Conservation (phyloP, 2,797 vertebrate genomes). For the Poecilia gillii region DNA sequence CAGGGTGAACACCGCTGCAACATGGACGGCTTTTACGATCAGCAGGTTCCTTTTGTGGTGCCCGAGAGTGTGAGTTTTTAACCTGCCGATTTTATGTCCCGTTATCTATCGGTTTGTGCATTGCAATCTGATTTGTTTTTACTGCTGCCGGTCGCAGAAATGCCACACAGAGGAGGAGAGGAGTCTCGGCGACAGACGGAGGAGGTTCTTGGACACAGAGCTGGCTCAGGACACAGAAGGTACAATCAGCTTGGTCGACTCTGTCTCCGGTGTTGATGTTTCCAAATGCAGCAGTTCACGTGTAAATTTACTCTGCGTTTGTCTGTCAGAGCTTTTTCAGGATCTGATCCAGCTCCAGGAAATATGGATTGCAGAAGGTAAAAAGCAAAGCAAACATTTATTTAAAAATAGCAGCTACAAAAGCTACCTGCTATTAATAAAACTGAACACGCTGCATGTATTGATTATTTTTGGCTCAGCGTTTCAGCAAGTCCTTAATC, state of each 20-base stretch:
- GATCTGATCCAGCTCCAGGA: slow-evolving; percentile 94
- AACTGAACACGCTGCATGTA: neutral
- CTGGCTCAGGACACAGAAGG: slow-evolving; percentile 95
- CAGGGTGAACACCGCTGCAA: slow-evolving; percentile 62
- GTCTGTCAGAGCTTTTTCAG: slow-evolving; percentile 91
- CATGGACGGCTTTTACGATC: slow-evolving; percentile 96
- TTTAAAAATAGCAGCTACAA: neutral
- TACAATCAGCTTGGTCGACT: slow-evolving; percentile 36
- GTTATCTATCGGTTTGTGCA: neutral
- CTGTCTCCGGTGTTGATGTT: neutral
- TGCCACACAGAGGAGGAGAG: slow-evolving; percentile 80
- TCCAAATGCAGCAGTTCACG: neutral
- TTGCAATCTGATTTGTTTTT: neutral
- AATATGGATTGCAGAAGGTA: slow-evolving; percentile 96
- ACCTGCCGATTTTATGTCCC: neutral
- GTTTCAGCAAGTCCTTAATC: neutral
- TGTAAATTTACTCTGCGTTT: neutral
- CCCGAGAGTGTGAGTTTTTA: slow-evolving; percentile 84
- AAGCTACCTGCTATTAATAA: neutral
- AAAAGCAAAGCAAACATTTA: slow-evolving; percentile 27
- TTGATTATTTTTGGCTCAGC: neutral
- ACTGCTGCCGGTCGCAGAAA: slow-evolving; percentile 49
- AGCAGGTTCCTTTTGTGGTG: slow-evolving; percentile 91
- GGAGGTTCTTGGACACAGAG: slow-evolving; percentile 90
- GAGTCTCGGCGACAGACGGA: slow-evolving; percentile 84